Evolutionary conservation across 2,888 invertebrate species (phyloP).

Genomic region (Eueremaeus valkanovi): DNA sequence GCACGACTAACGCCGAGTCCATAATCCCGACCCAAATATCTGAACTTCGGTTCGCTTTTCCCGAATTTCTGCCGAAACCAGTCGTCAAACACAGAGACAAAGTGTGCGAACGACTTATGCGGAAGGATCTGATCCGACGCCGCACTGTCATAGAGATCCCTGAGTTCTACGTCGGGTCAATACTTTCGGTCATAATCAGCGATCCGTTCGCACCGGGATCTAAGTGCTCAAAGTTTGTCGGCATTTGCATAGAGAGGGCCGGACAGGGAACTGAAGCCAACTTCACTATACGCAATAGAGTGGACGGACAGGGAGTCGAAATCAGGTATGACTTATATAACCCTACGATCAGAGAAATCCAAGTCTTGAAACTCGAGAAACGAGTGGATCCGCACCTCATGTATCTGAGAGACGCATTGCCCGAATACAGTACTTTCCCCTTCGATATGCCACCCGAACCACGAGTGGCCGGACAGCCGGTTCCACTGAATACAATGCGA

Average conservation of each 20-base stretch:
- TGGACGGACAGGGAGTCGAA: conserved; percentile 77
- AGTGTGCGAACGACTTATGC: conserved; percentile 69
- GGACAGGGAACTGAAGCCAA: conserved; percentile 76
- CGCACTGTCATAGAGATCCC: conserved; percentile 79
- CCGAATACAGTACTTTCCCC: conserved; percentile 76
- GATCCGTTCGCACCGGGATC: conserved; percentile 77
- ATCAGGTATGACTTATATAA: conserved; percentile 84
- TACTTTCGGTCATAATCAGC: conserved; percentile 79
- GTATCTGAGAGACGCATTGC: conserved; percentile 76
- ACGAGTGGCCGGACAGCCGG: conserved; percentile 65
- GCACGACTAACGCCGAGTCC: conserved; percentile 1
- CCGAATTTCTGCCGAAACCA: conserved; percentile 89
- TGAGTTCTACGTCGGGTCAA: conserved; percentile 95
- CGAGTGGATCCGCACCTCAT: conserved; percentile 80
- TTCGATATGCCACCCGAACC: conserved; percentile 82
- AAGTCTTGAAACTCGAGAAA: conserved; percentile 86
- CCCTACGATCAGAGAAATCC: conserved; percentile 81
- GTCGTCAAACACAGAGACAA: conserved; percentile 70
- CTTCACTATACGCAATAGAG: conserved; percentile 84
- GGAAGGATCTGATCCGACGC: conserved; percentile 85
- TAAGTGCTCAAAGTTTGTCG: conserved; percentile 82
- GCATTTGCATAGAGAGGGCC: conserved; percentile 84
- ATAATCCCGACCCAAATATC: conserved; percentile 27
- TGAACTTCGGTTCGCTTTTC: conserved; percentile 59
- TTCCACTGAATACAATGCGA: conserved; percentile 73